phyloP scores from a whole-genome alignment of 2,113 vertebrate genomes.

The Cichladusa arquata region DNA sequence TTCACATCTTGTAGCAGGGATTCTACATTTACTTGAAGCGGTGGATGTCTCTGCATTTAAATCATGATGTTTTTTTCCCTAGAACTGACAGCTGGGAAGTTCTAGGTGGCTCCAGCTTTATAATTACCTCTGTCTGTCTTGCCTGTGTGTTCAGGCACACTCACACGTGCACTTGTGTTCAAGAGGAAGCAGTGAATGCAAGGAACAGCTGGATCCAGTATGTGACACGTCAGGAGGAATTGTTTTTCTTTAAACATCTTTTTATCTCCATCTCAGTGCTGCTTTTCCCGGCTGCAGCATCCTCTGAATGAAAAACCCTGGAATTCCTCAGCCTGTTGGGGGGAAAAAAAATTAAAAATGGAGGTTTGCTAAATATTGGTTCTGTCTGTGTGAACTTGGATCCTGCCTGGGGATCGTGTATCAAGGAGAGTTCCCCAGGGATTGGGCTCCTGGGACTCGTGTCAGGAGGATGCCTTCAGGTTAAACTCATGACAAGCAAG shows the following conservation, averaged over 20 bases:
- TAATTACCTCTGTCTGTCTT: slow-evolving; percentile 52
- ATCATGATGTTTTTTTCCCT: not conserved
- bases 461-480: not conserved
- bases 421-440: not conserved
- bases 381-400: not conserved
- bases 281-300: not conserved
- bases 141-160: not conserved
- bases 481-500: not conserved
- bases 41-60: slow-evolving; percentile 12
- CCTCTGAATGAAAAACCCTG: not conserved
- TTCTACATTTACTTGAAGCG: not conserved
- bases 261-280: not conserved
- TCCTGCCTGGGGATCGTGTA: not conserved
- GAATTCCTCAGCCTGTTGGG: not conserved
- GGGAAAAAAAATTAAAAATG: not conserved
- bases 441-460: not conserved
- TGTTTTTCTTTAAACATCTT: not conserved
- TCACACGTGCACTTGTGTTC: not conserved
- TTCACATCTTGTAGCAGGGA: not conserved
- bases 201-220: slow-evolving; percentile 37
- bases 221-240: not conserved
- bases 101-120: slow-evolving; percentile 34
- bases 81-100: slow-evolving; percentile 18
- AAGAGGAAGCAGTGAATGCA: not conserved
- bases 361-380: not conserved